phyloP scores from a whole-genome alignment of 2,113 vertebrate species.

The Lutjanus erythropterus region DNA sequence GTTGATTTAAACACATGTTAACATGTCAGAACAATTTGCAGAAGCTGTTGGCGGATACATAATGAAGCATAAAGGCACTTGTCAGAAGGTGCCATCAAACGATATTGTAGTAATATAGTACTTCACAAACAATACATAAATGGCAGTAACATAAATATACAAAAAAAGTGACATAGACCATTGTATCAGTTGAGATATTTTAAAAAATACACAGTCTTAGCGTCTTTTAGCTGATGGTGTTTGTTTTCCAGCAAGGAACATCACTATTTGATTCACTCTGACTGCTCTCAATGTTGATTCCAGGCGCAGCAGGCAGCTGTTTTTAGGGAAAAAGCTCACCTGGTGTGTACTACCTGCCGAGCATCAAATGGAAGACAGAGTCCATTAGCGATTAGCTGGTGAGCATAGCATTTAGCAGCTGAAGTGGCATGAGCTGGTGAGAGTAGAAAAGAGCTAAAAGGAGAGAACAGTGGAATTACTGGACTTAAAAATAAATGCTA shows the following conservation, averaged over 20 bases:
- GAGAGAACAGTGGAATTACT: too few species aligned
- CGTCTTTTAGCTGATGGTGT: neutral
- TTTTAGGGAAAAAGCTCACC: neutral
- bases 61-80: conserved; percentile 1
- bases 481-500: too few species aligned
- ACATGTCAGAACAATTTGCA: neutral
- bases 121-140: neutral
- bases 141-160: neutral
- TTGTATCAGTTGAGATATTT: neutral
- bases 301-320: neutral
- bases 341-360: too few species aligned
- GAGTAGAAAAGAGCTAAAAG: too few species aligned
- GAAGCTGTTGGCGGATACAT: neutral
- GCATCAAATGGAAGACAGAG: neutral
- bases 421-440: too few species aligned
- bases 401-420: too few species aligned
- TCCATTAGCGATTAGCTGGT: too few species aligned
- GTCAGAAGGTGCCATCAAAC: neutral
- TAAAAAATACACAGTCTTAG: neutral
- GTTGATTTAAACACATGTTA: conserved; percentile 31
- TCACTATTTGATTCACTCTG: neutral
- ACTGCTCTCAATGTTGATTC: neutral
- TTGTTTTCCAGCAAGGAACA: neutral
- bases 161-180: neutral
- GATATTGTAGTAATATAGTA: neutral